phyloP scores from a whole-genome alignment of 2,797 vertebrate genomes.

The Clarias laeviceps region DNA sequence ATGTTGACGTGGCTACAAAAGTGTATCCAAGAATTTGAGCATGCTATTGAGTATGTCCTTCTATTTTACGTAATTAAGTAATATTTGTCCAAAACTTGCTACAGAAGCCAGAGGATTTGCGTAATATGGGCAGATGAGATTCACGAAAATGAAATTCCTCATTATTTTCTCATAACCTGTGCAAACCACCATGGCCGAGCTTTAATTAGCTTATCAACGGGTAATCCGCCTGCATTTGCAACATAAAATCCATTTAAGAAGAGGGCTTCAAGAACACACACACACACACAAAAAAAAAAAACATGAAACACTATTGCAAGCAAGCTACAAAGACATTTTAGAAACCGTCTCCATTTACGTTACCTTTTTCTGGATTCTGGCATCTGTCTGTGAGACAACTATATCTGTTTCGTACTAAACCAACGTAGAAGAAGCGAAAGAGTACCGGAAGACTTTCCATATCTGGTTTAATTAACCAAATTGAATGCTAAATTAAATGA shows the following conservation, averaged over 20 bases:
- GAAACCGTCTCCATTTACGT: slow-evolving; percentile 23
- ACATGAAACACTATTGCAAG: background rate
- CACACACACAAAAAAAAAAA: too few relatives aligned
- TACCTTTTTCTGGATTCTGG: slow-evolving; percentile 57
- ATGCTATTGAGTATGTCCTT: background rate
- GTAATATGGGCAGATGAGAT: slow-evolving; percentile 19
- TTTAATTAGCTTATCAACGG: slow-evolving; percentile 29
- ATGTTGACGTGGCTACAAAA: background rate
- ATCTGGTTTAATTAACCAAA: slow-evolving; percentile 41
- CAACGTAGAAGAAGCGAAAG: slow-evolving; percentile 63
- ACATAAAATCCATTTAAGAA: slow-evolving; percentile 7
- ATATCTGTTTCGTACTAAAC: slow-evolving; percentile 64
- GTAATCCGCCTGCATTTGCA: background rate
- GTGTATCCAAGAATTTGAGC: background rate
- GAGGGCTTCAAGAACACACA: background rate
- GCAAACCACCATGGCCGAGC: slow-evolving; percentile 19
- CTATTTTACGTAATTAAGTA: background rate
- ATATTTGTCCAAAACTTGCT: background rate
- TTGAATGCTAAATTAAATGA: slow-evolving; percentile 8
- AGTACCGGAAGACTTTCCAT: slow-evolving; percentile 64
- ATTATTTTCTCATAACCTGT: slow-evolving; percentile 43
- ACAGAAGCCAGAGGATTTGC: background rate
- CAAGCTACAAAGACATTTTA: background rate
- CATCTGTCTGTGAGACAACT: slow-evolving; percentile 52
- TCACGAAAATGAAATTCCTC: slow-evolving; percentile 36